Evolutionary conservation across 2,888 invertebrate species (phyloP), one percentile per base, ranked within the genome.

Genomic region (Lycocerus yunnanus): DNA sequence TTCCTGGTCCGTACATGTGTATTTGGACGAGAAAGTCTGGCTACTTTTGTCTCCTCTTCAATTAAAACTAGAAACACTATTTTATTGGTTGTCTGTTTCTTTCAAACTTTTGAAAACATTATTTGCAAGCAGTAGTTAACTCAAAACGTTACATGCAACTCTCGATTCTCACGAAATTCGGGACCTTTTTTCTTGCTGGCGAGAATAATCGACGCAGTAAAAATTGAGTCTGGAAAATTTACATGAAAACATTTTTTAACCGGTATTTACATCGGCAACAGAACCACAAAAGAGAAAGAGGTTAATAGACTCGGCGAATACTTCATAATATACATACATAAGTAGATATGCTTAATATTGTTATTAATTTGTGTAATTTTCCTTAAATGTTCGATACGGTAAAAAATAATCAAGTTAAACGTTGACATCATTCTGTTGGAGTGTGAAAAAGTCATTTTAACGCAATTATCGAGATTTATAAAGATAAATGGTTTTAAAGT

Each of bases 1-100:
- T 82, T 81, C 78, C 81, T 81, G 81, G 80, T 82, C 82, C 82
- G 81, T 79, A 78, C 80, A 81, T 81, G 81, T 80, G 82, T 82
- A 80, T 79, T 77, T 78, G 77, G 76, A 71, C 72, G 72, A 72
- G 78, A 74, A 67, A 77, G 74, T 79, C 78, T 78, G 75, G 76
- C 77, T 72, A 80, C 71, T 76, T 72, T 69, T 78, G 77, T 78
- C 76, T 71, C 78, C 74, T 66, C 74, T 79, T 77, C 80, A 81
- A 81, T 81, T 81, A 81, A 77, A 73, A 72, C 43, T 63, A 61
- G 14, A 13, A 20, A 13, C 70, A 68, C 58, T 70, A 68, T 71
- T 70, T 68, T 43, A 63, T 74, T 71, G 70, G 73, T 9, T 70
- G 58, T 15, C 58, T 73, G 61, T 67, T 59, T 68, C 65, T 66